Evolutionary conservation across 2,797 vertebrate genomes (phyloP).

Genomic region (Melanotaenia maccullochi): DNA sequence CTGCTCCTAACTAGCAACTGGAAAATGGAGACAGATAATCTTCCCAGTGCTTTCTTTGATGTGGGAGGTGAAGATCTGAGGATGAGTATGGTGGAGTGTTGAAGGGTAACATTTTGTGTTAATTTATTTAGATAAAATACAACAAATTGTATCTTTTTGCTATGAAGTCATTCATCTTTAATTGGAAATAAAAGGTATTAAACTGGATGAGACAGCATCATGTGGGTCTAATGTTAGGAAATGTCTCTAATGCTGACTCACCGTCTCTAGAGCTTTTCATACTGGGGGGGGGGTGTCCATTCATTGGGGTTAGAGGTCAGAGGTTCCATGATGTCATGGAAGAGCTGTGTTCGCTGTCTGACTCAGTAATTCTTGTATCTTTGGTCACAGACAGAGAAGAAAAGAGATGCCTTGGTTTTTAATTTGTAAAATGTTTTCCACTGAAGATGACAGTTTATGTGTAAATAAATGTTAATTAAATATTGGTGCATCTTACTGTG

Average conservation of each 20-base stretch:
- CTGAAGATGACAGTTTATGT: too few relatives aligned
- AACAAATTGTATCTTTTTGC: background rate
- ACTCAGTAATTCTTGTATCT: background rate
- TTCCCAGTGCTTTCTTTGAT: too few relatives aligned
- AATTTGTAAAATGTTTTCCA: too few relatives aligned
- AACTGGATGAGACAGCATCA: background rate
- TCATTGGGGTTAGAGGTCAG: slow-evolving; percentile 12
- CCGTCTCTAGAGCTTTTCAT: background rate
- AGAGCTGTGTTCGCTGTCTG: background rate
- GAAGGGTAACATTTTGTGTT: background rate
- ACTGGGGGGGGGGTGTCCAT: too few relatives aligned
- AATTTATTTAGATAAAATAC: background rate
- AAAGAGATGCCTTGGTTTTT: background rate
- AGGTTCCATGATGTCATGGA: slow-evolving; percentile 11
- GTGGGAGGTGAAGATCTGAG: too few relatives aligned
- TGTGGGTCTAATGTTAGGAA: background rate
- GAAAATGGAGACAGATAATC: background rate
- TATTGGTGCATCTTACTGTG: too few relatives aligned
- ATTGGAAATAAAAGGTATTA: too few relatives aligned
- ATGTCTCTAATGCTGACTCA: background rate
- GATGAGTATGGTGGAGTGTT: too few relatives aligned
- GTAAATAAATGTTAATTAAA: too few relatives aligned
- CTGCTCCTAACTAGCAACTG: background rate
- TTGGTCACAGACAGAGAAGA: background rate
- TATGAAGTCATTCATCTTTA: background rate